Evolutionary conservation across 1,140 invertebrate species (phyloP), one percentile per base, ranked within the genome.

Genomic region (Diachasmimorpha longicaudata): DNA sequence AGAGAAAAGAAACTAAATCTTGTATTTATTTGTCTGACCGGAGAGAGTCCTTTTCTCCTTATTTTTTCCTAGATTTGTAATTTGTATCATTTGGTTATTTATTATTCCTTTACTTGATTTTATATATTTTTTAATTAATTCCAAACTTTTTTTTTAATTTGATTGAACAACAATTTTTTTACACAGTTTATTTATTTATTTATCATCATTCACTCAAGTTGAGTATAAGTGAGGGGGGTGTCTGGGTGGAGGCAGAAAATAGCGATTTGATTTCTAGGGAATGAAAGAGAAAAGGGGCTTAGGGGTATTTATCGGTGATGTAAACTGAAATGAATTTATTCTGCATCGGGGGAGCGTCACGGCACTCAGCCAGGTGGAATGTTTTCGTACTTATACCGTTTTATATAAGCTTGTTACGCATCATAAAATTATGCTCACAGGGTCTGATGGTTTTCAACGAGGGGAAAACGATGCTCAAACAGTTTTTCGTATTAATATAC

Each of bases 371-470:
- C 58, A 63, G 58, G 58, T 63, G 58, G 58, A 63, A 63, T 63
- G 58, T 63, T 63, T 63, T 39, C 67, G 36, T 69, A 39, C 67
- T 69, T 44, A 39, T n/a, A 19, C 31, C 23, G 13, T 69, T 48
- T 66, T 37, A 39, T 55, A 80, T 81, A 79, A 79, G 71, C 74
- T 79, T 39, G 9, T 69, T 63, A 63, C 81, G 80, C 77, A 80
- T 82, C 80, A 81, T 82, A 82, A 82, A 82, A 80, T 70, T 75
- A 78, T 77, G 72, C 79, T 82, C 80, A 82, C 79, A 79, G 78
- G 81, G 79, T 77, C 79, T 79, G 77, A 80, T 77, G 79, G 77
- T 76, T 79, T 52, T 48, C 11, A 39, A 13, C 16, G n/a, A 48
- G 9, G 19, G 70, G 71, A 19, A 39, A 19, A 25, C 13, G 21